A percentile compares a stretch with the other conserved stretches of the same genome.
Evolutionary conservation across 1,140 invertebrate genomes (phyloP).

Genomic region (Neodiprion lecontei): DNA sequence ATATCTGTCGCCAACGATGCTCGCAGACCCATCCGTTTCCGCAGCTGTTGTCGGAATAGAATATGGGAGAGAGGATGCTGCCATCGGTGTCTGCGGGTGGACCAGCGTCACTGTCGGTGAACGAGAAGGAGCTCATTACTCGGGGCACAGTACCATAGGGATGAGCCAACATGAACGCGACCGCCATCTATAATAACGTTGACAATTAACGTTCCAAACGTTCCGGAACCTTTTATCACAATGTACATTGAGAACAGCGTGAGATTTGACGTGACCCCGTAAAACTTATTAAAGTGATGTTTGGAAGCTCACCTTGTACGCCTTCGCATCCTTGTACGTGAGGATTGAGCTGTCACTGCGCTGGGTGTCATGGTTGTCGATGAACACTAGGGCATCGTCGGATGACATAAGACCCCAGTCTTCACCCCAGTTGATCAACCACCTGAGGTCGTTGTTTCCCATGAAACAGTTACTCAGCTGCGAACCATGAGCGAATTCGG

Average conservation of each 20-base stretch:
- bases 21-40: constrained; percentile 88
- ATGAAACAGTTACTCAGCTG: constrained; percentile 46
- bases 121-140: constrained; percentile 81
- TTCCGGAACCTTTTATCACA: constrained; percentile 15
- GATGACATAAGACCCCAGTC: constrained; percentile 66
- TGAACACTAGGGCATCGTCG: constrained; percentile 66
- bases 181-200: constrained; percentile 66
- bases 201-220: constrained; percentile 16
- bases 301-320: constrained; percentile 65
- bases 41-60: constrained; percentile 73
- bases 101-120: constrained; percentile 65
- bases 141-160: constrained; percentile 73
- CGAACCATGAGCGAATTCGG: constrained; percentile 77
- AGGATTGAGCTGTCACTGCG: constrained; percentile 60
- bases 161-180: constrained; percentile 85
- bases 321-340: constrained; percentile 68
- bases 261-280: not conserved
- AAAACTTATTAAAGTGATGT: not conserved
- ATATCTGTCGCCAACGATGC: constrained; percentile 85
- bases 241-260: constrained; percentile 43
- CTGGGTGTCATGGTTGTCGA: constrained; percentile 75
- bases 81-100: constrained; percentile 70
- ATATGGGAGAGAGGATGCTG: constrained; percentile 70
- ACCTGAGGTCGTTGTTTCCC: constrained; percentile 63
- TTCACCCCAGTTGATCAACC: constrained; percentile 64